Base-by-base conservation (phyloP, 2,797 vertebrate species). In the Perdix hodgsoniae region DNA sequence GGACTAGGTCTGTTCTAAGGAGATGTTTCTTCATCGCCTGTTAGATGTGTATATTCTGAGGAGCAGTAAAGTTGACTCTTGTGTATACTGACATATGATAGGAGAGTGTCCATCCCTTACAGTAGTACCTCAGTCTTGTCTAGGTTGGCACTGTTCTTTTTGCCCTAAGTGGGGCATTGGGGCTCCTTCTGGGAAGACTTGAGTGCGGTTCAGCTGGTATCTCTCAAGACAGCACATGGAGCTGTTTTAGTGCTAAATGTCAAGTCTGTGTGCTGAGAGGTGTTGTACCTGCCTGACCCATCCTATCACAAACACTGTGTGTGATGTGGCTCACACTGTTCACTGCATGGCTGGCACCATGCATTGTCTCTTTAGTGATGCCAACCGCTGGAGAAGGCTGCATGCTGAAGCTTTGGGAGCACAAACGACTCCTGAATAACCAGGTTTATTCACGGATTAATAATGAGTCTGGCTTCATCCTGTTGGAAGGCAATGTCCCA, bases 301-400 rank as follows among this genome's bases (percentile, higher is more conserved):
- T 35, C 44, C 65, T 49, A 47, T 47, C 33, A 11, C 44, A 82
- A 52, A 39, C 10, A 6, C 0, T 2, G 37, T 0, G 0, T 1
- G 0, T 47, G 33, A 42, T 59, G 42, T 39, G 18, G 66, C 66
- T 78, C 7, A 31, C 59, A 39, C 1, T 0, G 1, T 77, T 74
- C 31, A 16, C 2, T 59, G 24, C 0, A 0, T 22, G 44, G 59
- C 63, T 75, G 42, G 27, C 27, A 54, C 66, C 6, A 0, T 33
- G 12, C 61, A 81, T 65, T 56, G 23, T 74, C 78, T 50, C 73
- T 72, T 11, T 14, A 56, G 37, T 0, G 6, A 39, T 0, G 0
- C 50, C 45, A 42, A 6, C 24, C 0, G 0, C 10, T 66, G 67
- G 33, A 40, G 11, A 49, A 78, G 10, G 42, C 60, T 44, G 4